Evolutionary conservation across 2,113 vertebrate species (phyloP).

Genomic region (Cavia porcellus): DNA sequence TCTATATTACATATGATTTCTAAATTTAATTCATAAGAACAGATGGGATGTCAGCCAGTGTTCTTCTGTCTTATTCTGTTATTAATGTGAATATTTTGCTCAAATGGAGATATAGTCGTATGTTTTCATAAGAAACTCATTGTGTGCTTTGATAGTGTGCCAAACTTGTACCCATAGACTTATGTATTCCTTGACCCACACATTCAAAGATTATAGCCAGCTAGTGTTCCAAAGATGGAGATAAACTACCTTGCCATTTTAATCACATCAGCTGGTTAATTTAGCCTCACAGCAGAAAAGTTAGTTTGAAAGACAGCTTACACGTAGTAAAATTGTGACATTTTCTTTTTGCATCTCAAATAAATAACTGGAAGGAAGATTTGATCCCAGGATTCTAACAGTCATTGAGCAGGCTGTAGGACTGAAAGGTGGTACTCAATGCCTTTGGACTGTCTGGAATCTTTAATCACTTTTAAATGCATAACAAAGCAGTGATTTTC

Average conservation of each 20-base stretch:
- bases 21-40: constrained; percentile 91
- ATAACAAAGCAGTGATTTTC: not conserved
- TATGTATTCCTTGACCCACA: constrained; percentile 78
- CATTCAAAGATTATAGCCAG: constrained; percentile 78
- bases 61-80: constrained; percentile 85
- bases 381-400: constrained; percentile 6
- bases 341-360: constrained; percentile 39
- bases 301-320: constrained; percentile 73
- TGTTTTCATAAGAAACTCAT: constrained; percentile 73
- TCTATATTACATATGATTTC: constrained; percentile 92
- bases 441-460: not conserved
- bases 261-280: constrained; percentile 72
- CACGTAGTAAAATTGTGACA: not conserved
- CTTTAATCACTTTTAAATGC: constrained; percentile 2
- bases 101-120: constrained; percentile 74
- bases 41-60: constrained; percentile 88
- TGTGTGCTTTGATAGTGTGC: constrained; percentile 75
- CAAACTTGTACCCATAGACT: constrained; percentile 68
- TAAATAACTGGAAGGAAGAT: constrained; percentile 5
- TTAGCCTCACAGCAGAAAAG: constrained; percentile 68
- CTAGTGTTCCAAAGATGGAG: constrained; percentile 73
- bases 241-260: constrained; percentile 76
- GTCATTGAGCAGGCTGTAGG: not conserved
- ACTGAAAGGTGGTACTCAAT: not conserved
- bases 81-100: constrained; percentile 87